Evolutionary conservation across 2,113 vertebrate species (phyloP).

Genomic region (Gopherus flavomarginatus): DNA sequence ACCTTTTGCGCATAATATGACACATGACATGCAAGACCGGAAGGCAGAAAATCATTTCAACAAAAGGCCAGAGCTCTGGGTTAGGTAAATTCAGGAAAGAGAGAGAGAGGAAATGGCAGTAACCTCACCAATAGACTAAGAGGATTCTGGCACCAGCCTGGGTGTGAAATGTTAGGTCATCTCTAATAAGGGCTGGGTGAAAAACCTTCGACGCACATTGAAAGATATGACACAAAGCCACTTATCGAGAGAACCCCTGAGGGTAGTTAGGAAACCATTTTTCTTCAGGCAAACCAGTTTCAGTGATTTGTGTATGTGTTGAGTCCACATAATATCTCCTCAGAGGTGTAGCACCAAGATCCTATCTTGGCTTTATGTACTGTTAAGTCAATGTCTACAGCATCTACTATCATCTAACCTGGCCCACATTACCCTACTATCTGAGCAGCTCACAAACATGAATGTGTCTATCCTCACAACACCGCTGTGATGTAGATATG

Average conservation of each 20-base stretch:
- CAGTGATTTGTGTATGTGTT: neutral
- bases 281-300: conserved; percentile 41
- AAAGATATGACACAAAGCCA: conserved; percentile 64
- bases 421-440: neutral
- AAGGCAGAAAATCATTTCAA: conserved; percentile 82
- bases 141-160: conserved; percentile 55
- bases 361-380: neutral
- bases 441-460: neutral
- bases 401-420: neutral
- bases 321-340: neutral
- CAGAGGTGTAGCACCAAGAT: neutral
- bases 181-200: conserved; percentile 72
- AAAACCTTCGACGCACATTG: conserved; percentile 61
- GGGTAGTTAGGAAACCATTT: conserved; percentile 32
- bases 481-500: neutral
- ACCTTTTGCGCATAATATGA: conserved; percentile 86
- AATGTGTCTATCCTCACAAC: neutral
- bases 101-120: conserved; percentile 79
- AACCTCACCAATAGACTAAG: conserved; percentile 74
- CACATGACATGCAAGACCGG: conserved; percentile 75
- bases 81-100: conserved; percentile 84
- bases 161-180: conserved; percentile 75
- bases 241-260: conserved; percentile 51
- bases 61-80: conserved; percentile 78
- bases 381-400: neutral